Conservation (phyloP, 2,797 vertebrate genomes). For the Anguilla megastoma region DNA sequence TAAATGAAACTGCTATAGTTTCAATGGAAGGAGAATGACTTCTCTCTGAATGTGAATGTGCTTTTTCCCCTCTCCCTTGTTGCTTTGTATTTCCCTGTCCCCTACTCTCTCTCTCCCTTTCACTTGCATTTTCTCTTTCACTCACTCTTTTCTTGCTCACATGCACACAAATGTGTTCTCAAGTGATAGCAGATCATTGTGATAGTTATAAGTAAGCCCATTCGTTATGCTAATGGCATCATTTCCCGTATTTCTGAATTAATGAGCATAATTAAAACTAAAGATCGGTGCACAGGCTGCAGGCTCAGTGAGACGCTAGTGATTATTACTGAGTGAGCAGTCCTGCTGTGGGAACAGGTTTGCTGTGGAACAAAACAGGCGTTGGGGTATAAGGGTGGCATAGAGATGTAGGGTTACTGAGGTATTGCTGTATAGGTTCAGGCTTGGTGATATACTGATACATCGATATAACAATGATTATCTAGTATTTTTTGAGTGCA, state of each 20-base stretch:
- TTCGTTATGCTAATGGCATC: constrained; percentile 4
- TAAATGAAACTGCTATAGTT: not conserved
- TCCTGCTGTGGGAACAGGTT: not conserved
- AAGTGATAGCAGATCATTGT: not conserved
- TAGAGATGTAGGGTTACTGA: not conserved
- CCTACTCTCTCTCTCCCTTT: not conserved
- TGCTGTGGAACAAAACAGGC: not conserved
- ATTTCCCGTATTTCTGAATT: not conserved
- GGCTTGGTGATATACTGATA: not conserved
- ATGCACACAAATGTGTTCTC: not conserved
- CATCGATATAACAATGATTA: too few relatives aligned
- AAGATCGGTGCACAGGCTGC: not conserved
- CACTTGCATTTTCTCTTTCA: not conserved
- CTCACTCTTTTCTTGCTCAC: not conserved
- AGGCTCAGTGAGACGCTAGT: not conserved
- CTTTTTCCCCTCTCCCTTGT: not conserved
- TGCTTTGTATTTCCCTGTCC: not conserved
- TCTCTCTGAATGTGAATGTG: not conserved
- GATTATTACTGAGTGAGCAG: not conserved
- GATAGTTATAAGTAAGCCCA: not conserved
- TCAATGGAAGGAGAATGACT: not conserved
- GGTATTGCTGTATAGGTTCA: not conserved
- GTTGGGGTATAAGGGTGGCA: not conserved
- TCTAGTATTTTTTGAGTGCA: too few relatives aligned
- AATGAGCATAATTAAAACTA: constrained; percentile 8